Evolutionary conservation across 2,113 vertebrate genomes (phyloP), one percentile per base, ranked within the genome.

Genomic region (Acrocephalus kingi): DNA sequence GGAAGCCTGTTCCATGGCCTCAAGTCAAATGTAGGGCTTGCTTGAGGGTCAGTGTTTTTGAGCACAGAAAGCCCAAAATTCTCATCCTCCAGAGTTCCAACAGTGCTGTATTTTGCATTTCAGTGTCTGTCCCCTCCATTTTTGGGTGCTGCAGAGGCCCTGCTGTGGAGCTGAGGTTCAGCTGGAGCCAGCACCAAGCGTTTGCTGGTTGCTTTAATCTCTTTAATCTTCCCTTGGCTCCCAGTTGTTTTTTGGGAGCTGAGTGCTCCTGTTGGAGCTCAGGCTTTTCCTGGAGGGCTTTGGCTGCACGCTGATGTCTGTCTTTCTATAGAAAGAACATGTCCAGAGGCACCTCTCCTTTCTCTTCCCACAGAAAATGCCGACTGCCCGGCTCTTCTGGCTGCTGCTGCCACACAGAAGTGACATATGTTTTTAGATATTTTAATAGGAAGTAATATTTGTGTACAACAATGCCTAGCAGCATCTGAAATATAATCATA

Each of bases 141-240:
- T 66, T 25, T 45, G 41, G 71, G 51, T 7, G 45, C 43, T 69
- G 30, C 45, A 8, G 7, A 37, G 35, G 37, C 17, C 0, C 52
- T 30, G 12, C 68, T 69, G n/a, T 8, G 2, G 1, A 20, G 52
- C 15, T 16, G 43, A 39, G 41, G 18, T 51, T 49, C 69, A 79
- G 62, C 58, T 73, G 91, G 11, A 93, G 51, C 31, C 51, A 68
- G 54, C 61, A 56, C 48, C 52, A 15, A 52, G 33, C 2, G 1
- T 61, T 69, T 46, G 31, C 49, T 80, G 30, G 23, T 86, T 41
- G 24, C 28, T 83, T 77, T 88, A 77, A 74, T 80, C 73, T 84
- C 51, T 81, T 71, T 55, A 72, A 88, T 88, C 74, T 94, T 7
- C 84, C 80, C 75, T 83, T 89, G 88, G 79, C 86, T 92, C 59